A percentile compares a stretch with the other conserved stretches of the same genome.
These are phyloP conservation scores for Apeira syringaria DNA, from an alignment of 2,888 invertebrate genomes.

Conservation along the genomic window DNA sequence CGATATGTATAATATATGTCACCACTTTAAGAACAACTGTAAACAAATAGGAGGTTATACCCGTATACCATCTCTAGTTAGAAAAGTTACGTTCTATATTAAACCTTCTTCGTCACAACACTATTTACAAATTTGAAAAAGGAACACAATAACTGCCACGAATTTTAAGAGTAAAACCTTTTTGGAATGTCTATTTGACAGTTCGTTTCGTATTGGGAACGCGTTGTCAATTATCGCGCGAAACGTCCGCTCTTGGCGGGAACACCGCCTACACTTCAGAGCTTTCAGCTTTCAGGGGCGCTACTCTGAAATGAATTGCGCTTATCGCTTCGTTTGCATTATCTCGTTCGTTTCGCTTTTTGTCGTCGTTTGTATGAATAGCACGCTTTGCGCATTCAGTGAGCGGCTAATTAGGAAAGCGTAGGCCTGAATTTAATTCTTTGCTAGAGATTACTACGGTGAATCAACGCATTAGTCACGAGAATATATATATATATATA, in stretches of 20 bases:
- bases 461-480: too few species aligned
- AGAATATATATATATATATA: too few species aligned
- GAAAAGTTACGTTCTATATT: too few species aligned
- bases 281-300: constrained; percentile 44
- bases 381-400: constrained; percentile 4
- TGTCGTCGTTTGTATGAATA: constrained; percentile 2
- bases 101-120: background rate
- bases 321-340: constrained; percentile 12
- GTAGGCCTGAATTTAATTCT: background rate
- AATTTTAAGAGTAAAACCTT: background rate
- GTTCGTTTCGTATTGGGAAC: constrained; percentile 21
- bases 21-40: too few species aligned
- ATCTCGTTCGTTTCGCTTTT: constrained; percentile 1
- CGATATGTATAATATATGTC: too few species aligned
- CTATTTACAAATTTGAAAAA: background rate
- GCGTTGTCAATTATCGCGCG: constrained; percentile 20
- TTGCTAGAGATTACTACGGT: too few species aligned
- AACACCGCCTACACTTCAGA: constrained; percentile 39
- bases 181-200: background rate
- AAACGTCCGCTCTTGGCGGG: constrained; percentile 46
- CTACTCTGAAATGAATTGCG: constrained; percentile 14
- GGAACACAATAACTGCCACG: background rate
- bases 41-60: too few species aligned
- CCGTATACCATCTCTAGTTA: too few species aligned
- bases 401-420: constrained; percentile 5